Conservation (phyloP, 2,113 vertebrate species). For the Catagonus wagneri region DNA sequence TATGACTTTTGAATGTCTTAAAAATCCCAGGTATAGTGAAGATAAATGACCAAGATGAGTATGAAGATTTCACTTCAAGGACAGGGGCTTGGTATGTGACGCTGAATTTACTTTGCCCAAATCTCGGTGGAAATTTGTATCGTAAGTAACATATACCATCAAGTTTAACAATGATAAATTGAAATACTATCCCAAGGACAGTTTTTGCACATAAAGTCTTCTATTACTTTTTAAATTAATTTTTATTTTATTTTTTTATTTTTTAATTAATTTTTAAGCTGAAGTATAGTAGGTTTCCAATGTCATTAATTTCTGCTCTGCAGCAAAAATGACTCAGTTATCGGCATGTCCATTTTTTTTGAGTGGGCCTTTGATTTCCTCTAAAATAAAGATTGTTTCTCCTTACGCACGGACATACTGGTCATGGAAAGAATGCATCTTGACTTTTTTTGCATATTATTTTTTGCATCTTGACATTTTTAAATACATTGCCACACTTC, state of each 20-base stretch:
- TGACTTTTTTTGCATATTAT: background rate
- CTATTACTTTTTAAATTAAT: too few species aligned
- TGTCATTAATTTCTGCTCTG: too few species aligned
- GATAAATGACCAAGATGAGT: background rate
- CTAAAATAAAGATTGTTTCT: constrained; percentile 16
- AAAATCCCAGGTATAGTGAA: background rate
- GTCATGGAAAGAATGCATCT: background rate
- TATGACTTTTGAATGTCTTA: background rate
- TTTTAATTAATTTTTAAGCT: too few species aligned
- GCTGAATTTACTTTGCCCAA: background rate
- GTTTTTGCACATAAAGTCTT: too few species aligned
- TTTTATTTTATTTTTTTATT: too few species aligned
- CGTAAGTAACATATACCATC: background rate
- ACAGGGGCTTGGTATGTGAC: background rate
- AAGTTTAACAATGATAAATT: background rate
- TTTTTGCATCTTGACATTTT: background rate
- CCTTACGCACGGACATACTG: background rate
- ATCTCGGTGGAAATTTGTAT: background rate
- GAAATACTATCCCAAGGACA: background rate
- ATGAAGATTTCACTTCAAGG: background rate
- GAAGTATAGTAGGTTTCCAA: too few species aligned
- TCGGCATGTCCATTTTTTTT: background rate
- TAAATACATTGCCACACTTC: background rate
- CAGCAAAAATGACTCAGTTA: too few species aligned
- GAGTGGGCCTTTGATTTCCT: constrained; percentile 18